A percentile compares a stretch with the other conserved stretches of the same genome.
phyloP scores from a whole-genome alignment of 2,888 invertebrate genomes.

The Enoplolaimus lenunculus region DNA sequence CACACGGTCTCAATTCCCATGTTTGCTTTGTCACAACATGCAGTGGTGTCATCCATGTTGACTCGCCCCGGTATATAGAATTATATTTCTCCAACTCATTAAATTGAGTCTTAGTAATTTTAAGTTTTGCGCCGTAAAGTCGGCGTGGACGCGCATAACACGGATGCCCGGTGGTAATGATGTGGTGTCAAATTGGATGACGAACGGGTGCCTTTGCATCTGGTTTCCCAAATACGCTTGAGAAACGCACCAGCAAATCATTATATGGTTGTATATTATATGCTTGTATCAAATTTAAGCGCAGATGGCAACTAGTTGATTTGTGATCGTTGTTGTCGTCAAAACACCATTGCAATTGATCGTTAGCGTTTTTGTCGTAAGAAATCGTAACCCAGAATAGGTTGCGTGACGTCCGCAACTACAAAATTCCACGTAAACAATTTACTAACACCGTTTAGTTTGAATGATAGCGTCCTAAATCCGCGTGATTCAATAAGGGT shows the following conservation, averaged over 20 bases:
- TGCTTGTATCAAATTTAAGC: too few relatives aligned
- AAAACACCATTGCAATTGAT: neutral
- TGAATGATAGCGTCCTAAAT: neutral
- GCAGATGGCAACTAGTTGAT: too few relatives aligned
- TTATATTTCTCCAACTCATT: neutral
- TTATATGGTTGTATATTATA: too few relatives aligned
- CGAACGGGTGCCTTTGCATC: neutral
- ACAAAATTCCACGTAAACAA: neutral
- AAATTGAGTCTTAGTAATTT: neutral
- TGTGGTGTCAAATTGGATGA: neutral
- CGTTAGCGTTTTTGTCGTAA: neutral
- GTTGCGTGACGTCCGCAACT: conserved; percentile 10
- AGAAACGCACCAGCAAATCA: neutral
- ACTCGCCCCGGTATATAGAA: neutral
- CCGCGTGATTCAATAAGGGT: neutral
- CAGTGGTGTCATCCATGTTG: neutral
- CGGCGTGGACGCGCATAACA: neutral
- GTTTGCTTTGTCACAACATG: neutral
- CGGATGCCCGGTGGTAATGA: neutral
- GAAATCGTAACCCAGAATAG: neutral
- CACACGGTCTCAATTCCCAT: neutral
- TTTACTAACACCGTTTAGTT: neutral
- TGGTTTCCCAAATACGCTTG: neutral
- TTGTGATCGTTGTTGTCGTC: neutral
- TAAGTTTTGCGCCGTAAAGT: neutral